These are phyloP conservation scores for Watsonalla binaria DNA, from an alignment of 2,888 invertebrate genomes.

Conservation along the genomic window DNA sequence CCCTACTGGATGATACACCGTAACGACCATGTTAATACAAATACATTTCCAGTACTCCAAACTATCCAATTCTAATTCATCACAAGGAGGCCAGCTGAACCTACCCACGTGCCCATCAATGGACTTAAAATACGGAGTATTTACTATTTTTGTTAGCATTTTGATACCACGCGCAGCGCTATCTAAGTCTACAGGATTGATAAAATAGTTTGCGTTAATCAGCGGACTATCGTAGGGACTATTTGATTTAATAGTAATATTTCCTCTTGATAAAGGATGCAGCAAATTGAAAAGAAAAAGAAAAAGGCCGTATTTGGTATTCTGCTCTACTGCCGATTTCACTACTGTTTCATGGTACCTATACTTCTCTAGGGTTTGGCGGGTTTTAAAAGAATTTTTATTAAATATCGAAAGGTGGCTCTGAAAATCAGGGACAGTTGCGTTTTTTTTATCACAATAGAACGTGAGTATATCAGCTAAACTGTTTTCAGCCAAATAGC, in stretches of 20 bases:
- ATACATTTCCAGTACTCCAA: slow-evolving; percentile 23
- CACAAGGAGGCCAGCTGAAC: slow-evolving; percentile 18
- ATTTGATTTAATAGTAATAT: slow-evolving; percentile 31
- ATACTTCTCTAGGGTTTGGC: neutral
- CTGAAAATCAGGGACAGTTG: slow-evolving; percentile 26
- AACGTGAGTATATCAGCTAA: slow-evolving; percentile 83
- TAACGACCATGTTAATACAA: slow-evolving; percentile 53
- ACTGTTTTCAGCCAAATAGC: slow-evolving; percentile 50
- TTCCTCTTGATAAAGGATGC: slow-evolving; percentile 47
- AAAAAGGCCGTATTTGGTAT: slow-evolving; percentile 26
- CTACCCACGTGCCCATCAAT: slow-evolving; percentile 19
- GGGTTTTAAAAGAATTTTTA: slow-evolving; percentile 24
- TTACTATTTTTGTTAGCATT: slow-evolving; percentile 17
- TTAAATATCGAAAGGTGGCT: slow-evolving; percentile 18
- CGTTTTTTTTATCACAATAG: slow-evolving; percentile 49
- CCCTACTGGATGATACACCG: slow-evolving; percentile 83
- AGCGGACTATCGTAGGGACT: slow-evolving; percentile 77
- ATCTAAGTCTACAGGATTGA: slow-evolving; percentile 20
- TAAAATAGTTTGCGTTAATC: slow-evolving; percentile 34
- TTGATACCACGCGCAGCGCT: slow-evolving; percentile 15
- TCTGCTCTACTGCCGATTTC: slow-evolving; percentile 18
- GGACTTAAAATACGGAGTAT: slow-evolving; percentile 17
- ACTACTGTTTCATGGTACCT: neutral
- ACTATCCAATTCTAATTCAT: slow-evolving; percentile 15
- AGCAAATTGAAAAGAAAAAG: slow-evolving; percentile 36